Evolutionary conservation across 2,888 invertebrate species (phyloP).

Genomic region (Aplocera efformata): DNA sequence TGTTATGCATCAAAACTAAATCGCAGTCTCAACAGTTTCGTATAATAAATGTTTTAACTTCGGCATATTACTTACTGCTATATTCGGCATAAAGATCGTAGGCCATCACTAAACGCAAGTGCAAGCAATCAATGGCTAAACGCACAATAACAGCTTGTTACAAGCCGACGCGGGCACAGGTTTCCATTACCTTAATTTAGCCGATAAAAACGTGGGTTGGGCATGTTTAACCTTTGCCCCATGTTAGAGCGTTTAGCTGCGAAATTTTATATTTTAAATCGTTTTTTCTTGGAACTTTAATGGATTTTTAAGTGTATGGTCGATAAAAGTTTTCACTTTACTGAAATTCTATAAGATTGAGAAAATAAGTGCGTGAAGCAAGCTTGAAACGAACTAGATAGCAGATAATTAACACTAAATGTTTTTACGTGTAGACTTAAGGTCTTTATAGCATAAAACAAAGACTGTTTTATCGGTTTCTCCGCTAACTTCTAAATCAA

Average conservation of each 20-base stretch:
- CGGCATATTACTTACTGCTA: too few species aligned
- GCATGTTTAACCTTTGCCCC: slow-evolving; percentile 62
- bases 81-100: background rate
- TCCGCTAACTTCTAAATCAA: too few species aligned
- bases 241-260: slow-evolving; percentile 26
- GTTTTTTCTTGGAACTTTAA: slow-evolving; percentile 21
- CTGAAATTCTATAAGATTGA: too few species aligned
- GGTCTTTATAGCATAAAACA: too few species aligned
- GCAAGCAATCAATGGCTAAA: slow-evolving; percentile 51
- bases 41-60: too few species aligned
- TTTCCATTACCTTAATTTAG: slow-evolving; percentile 65
- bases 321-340: slow-evolving; percentile 2
- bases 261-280: slow-evolving; percentile 25
- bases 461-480: too few species aligned
- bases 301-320: slow-evolving; percentile 9
- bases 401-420: too few species aligned
- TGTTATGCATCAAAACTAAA: too few species aligned
- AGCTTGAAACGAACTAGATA: slow-evolving; percentile 1
- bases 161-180: slow-evolving; percentile 46
- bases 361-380: background rate
- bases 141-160: slow-evolving; percentile 67
- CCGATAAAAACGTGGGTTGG: slow-evolving; percentile 57
- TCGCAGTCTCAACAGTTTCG: too few species aligned
- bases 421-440: too few species aligned
- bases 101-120: slow-evolving; percentile 30